A percentile compares a stretch with the other conserved stretches of the same genome.
Conservation (phyloP, 2,113 vertebrate genomes). For the Fregata magnificens region DNA sequence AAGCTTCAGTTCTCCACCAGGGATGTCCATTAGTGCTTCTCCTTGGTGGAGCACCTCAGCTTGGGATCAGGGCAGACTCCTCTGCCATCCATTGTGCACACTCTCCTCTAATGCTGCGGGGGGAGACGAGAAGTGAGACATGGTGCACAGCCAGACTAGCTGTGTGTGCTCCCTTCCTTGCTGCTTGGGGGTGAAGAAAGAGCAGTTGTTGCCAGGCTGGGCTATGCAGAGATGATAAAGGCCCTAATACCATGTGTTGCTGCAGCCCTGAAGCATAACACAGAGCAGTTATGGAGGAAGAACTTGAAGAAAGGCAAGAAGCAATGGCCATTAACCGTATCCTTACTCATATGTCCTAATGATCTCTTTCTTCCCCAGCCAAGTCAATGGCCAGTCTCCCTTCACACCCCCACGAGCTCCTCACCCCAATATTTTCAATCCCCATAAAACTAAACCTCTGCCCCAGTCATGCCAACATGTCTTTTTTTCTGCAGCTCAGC, state of each 20-base stretch:
- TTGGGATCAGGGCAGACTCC: not conserved
- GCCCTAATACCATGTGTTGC: accelerated
- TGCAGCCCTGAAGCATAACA: not conserved
- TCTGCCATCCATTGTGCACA: not conserved
- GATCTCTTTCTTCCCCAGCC: not conserved
- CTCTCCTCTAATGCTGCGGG: not conserved
- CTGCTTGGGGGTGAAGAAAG: not conserved
- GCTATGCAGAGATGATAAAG: not conserved
- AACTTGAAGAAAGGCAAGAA: not conserved
- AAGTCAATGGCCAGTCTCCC: not conserved
- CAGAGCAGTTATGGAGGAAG: not conserved
- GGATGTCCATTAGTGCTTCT: not conserved
- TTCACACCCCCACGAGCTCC: not conserved
- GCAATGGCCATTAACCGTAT: not conserved
- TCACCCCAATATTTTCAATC: not conserved
- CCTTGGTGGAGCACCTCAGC: not conserved
- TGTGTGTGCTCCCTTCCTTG: not conserved
- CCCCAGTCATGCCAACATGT: accelerated
- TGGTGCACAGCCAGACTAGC: not conserved
- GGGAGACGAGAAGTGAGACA: not conserved
- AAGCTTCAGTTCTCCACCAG: not conserved
- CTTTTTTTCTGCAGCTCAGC: accelerated
- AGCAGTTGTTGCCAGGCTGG: not conserved
- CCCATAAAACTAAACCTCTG: not conserved
- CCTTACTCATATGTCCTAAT: not conserved